phyloP scores from a whole-genome alignment of 1,140 invertebrate genomes.

The Laodelphax striatellus region DNA sequence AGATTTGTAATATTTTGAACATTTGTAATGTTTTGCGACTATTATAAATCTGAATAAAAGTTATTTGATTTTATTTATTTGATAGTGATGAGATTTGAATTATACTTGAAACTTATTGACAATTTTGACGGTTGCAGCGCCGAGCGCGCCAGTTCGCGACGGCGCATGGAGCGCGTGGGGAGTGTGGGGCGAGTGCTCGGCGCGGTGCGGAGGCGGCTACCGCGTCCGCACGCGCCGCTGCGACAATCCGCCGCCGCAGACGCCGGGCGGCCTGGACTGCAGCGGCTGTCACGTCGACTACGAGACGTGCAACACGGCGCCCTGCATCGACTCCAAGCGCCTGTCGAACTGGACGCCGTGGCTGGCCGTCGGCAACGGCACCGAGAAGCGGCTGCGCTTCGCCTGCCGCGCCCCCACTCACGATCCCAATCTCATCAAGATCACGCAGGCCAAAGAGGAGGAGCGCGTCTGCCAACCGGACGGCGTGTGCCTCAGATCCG shows the following conservation, averaged over 20 bases:
- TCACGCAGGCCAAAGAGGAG: constrained; percentile 61
- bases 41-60: too few relatives aligned
- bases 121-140: constrained; percentile 27
- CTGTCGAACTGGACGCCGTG: constrained; percentile 66
- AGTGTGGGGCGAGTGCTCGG: constrained; percentile 51
- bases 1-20: too few relatives aligned
- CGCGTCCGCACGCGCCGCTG: constrained; percentile 42
- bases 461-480: constrained; percentile 55
- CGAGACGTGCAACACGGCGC: constrained; percentile 49
- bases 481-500: constrained; percentile 38
- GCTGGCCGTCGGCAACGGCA: constrained; percentile 43
- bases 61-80: too few relatives aligned
- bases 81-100: too few relatives aligned
- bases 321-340: constrained; percentile 52
- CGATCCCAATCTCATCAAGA: constrained; percentile 44
- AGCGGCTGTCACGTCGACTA: constrained; percentile 44
- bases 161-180: constrained; percentile 66
- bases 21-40: too few relatives aligned
- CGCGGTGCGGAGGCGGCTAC: constrained; percentile 41
- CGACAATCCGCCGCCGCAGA: constrained; percentile 47
- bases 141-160: constrained; percentile 44
- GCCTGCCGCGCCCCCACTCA: constrained; percentile 62
- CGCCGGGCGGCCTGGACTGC: constrained; percentile 49
- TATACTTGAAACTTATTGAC: too few relatives aligned
- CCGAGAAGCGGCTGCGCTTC: constrained; percentile 64